These are phyloP conservation scores for Toxostoma redivivum DNA, from an alignment of 2,113 vertebrate genomes.

Conservation along the genomic window DNA sequence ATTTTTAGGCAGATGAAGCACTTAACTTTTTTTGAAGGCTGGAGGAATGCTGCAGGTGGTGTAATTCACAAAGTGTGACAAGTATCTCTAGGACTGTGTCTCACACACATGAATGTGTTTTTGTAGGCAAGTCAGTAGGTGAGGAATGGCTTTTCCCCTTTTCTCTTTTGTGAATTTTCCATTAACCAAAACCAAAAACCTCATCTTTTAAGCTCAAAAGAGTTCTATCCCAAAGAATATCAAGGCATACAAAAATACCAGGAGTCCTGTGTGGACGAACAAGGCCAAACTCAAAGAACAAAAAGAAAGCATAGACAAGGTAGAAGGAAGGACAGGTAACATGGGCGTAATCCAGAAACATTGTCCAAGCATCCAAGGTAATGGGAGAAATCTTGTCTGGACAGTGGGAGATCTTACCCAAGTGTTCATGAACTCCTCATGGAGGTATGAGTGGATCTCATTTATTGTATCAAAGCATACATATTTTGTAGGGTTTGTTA, in stretches of 20 bases:
- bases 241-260: neutral
- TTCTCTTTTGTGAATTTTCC: neutral
- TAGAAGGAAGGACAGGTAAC: neutral
- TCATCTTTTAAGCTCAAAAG: neutral
- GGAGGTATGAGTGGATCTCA: too few species aligned
- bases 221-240: neutral
- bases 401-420: too few species aligned
- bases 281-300: neutral
- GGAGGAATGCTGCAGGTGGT: neutral
- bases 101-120: neutral
- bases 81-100: neutral
- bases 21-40: neutral
- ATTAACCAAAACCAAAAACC: neutral
- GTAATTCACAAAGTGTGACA: neutral
- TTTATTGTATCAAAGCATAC: too few species aligned
- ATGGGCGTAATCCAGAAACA: neutral
- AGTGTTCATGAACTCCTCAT: too few species aligned
- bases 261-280: neutral
- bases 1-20: neutral
- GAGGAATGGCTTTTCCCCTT: neutral
- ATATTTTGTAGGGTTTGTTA: too few species aligned
- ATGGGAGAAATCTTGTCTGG: too few species aligned
- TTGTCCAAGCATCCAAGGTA: neutral
- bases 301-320: neutral
- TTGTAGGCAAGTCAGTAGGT: neutral